Percentiles rank a stretch among this genome's conserved stretches.
Conservation (phyloP, 2,888 invertebrate species). For the Mythimna vitellina region DNA sequence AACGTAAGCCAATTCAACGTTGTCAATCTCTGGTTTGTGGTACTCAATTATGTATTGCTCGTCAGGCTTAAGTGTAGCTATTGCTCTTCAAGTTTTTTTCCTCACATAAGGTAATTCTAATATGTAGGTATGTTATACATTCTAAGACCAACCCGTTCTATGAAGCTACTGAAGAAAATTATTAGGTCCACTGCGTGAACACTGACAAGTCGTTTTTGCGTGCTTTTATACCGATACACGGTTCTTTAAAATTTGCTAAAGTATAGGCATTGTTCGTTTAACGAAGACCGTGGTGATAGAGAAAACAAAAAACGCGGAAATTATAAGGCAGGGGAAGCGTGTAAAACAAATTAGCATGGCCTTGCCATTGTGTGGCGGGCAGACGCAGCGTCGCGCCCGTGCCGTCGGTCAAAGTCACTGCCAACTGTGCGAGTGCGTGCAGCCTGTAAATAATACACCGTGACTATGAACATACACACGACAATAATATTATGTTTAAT, state of each 20-base stretch:
- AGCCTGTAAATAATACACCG: conserved; percentile 56
- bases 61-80: no score
- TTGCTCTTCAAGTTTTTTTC: background rate
- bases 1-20: background rate
- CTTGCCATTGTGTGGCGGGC: conserved; percentile 76
- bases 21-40: background rate
- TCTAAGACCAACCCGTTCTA: background rate
- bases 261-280: conserved; percentile 38
- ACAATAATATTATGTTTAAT: conserved; percentile 24
- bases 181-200: background rate
- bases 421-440: conserved; percentile 64
- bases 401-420: conserved; percentile 82
- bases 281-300: conserved; percentile 33
- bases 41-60: background rate
- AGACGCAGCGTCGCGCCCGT: conserved; percentile 66
- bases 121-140: background rate
- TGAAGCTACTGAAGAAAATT: background rate
- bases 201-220: background rate
- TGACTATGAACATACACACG: conserved; percentile 36
- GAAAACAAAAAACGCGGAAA: conserved; percentile 70
- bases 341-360: conserved; percentile 73
- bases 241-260: conserved; percentile 23
- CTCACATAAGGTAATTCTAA: background rate
- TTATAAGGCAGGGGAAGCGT: conserved; percentile 67
- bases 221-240: background rate